Percentiles rank a stretch among this genome's conserved stretches.
phyloP scores from a whole-genome alignment of 2,113 vertebrate species.

The Chaetops frenatus region DNA sequence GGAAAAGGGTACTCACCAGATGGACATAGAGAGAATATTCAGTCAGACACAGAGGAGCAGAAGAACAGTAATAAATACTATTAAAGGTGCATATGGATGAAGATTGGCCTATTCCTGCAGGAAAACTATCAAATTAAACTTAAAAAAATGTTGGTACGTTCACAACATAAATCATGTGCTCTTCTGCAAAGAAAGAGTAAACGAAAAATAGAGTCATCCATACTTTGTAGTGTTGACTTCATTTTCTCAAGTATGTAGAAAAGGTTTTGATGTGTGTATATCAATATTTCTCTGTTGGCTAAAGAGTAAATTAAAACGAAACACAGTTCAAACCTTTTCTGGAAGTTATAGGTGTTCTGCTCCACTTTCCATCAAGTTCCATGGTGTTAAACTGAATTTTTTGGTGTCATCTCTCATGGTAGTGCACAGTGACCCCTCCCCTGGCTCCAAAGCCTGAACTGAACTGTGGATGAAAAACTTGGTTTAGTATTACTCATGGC shows the following conservation, averaged over 20 bases:
- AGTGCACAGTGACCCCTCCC: not conserved
- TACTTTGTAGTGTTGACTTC: not conserved
- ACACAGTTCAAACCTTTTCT: not conserved
- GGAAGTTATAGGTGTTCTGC: not conserved
- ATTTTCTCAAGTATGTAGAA: not conserved
- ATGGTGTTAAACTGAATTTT: not conserved
- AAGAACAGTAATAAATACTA: slow-evolving; percentile 35
- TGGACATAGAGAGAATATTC: slow-evolving; percentile 11
- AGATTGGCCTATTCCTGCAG: not conserved
- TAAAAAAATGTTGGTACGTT: not conserved
- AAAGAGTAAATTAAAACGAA: not conserved
- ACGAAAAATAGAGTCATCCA: not conserved
- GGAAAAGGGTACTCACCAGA: not conserved
- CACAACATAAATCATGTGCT: not conserved
- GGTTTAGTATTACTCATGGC: not conserved
- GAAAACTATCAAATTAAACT: not conserved
- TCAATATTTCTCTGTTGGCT: not conserved
- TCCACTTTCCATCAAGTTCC: not conserved
- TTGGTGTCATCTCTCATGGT: not conserved
- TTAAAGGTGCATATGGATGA: not conserved
- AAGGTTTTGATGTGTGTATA: not conserved
- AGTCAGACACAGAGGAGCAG: slow-evolving; percentile 15
- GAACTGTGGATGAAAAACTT: not conserved
- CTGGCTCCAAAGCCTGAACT: not conserved
- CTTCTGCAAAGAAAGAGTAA: not conserved